phyloP scores from a whole-genome alignment of 2,113 vertebrate species.

The Oxygymnocypris stewartii region DNA sequence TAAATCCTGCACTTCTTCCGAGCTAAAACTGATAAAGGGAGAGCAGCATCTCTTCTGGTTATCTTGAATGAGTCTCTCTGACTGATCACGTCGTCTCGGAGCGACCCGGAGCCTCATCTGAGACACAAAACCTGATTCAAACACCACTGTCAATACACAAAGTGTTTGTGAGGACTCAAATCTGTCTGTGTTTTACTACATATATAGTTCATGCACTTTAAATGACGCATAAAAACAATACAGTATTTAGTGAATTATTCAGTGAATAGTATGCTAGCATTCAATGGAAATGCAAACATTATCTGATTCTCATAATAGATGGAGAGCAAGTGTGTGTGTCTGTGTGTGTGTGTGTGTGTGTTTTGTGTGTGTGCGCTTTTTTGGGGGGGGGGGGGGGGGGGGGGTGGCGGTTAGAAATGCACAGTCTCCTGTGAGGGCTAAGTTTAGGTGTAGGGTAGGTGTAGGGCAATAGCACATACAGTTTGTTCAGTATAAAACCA shows the following conservation, averaged over 20 bases:
- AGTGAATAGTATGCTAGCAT: background rate
- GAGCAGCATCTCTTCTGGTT: background rate
- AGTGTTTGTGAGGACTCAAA: background rate
- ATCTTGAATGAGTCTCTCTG: background rate
- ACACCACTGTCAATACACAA: background rate
- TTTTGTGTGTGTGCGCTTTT: too few relatives aligned
- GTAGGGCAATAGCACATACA: too few relatives aligned
- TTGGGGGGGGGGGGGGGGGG: too few relatives aligned
- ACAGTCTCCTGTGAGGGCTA: too few relatives aligned
- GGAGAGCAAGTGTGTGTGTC: background rate
- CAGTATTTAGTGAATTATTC: background rate
- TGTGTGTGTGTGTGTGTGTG: too few relatives aligned
- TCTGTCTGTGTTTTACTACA: background rate
- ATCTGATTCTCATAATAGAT: too few relatives aligned
- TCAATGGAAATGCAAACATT: too few relatives aligned
- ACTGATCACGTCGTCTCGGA: background rate
- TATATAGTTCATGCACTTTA: background rate
- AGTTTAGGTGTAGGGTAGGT: too few relatives aligned
- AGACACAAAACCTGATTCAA: background rate
- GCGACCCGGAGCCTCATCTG: background rate
- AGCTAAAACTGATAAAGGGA: background rate
- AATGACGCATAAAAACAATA: background rate
- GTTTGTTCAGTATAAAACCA: too few relatives aligned
- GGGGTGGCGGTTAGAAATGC: too few relatives aligned
- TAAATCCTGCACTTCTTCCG: constrained; percentile 36